A percentile compares a stretch with the other conserved stretches of the same genome.
These are phyloP conservation scores for Pipistrellus nathusii DNA, from an alignment of 2,797 vertebrate genomes.

Conservation along the genomic window DNA sequence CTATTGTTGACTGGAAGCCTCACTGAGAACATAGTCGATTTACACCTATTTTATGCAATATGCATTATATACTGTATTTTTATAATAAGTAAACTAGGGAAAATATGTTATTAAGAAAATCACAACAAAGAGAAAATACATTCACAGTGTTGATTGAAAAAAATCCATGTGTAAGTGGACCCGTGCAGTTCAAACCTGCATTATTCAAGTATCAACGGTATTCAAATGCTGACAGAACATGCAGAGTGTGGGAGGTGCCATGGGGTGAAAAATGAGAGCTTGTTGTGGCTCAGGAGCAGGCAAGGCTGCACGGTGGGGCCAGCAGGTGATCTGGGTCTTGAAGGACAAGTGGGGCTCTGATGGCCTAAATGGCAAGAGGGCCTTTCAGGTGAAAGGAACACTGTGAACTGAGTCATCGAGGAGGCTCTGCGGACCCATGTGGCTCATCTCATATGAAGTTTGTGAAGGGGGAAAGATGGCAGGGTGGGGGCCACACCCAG, in stretches of 20 bases:
- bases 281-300: neutral
- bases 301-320: too few relatives aligned
- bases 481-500: neutral
- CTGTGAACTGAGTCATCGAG: neutral
- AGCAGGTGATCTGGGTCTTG: neutral
- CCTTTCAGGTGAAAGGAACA: neutral
- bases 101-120: neutral
- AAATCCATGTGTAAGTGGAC: neutral
- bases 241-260: neutral
- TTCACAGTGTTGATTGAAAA: neutral
- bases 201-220: neutral
- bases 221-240: neutral
- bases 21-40: neutral
- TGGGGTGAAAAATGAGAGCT: neutral
- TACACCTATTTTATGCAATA: neutral
- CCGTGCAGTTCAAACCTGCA: neutral
- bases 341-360: neutral
- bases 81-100: neutral
- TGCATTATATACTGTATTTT: neutral
- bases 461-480: neutral
- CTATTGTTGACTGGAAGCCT: neutral
- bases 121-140: neutral
- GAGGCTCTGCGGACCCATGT: accelerated
- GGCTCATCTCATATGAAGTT: neutral
- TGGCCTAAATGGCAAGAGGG: neutral